Evolutionary conservation across 1,140 invertebrate genomes (phyloP).

Genomic region (Aphis gossypii): DNA sequence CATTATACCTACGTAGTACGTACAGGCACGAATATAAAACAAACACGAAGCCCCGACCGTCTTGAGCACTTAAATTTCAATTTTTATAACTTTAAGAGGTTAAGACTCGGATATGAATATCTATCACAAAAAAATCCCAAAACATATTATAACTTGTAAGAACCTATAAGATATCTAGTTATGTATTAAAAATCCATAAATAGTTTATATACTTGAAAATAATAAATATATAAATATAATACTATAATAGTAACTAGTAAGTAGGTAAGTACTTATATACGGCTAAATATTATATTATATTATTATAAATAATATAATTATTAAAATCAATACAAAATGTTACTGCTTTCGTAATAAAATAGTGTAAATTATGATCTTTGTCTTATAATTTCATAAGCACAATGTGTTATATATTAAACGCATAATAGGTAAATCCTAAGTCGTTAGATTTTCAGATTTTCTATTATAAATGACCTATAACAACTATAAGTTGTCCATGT

Average conservation of each 20-base stretch:
- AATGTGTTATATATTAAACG: background rate
- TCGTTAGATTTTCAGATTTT: background rate
- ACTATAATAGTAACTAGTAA: background rate
- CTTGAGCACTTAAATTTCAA: background rate
- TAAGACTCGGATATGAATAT: background rate
- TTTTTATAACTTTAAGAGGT: background rate
- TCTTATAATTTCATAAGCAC: background rate
- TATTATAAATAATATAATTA: background rate
- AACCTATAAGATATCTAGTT: background rate
- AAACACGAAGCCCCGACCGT: background rate
- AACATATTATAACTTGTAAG: background rate
- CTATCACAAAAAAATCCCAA: background rate
- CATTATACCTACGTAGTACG: background rate
- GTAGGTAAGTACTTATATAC: background rate
- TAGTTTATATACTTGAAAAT: background rate
- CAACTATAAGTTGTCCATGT: background rate
- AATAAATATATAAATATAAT: background rate
- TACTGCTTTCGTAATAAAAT: background rate
- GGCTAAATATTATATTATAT: background rate
- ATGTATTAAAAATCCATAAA: background rate
- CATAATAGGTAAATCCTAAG: background rate
- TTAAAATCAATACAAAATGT: too few species aligned
- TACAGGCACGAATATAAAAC: background rate
- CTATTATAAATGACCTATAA: background rate
- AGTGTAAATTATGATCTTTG: background rate